phyloP scores from a whole-genome alignment of 1,140 invertebrate genomes.

The Panagrolaimus sp. region DNA sequence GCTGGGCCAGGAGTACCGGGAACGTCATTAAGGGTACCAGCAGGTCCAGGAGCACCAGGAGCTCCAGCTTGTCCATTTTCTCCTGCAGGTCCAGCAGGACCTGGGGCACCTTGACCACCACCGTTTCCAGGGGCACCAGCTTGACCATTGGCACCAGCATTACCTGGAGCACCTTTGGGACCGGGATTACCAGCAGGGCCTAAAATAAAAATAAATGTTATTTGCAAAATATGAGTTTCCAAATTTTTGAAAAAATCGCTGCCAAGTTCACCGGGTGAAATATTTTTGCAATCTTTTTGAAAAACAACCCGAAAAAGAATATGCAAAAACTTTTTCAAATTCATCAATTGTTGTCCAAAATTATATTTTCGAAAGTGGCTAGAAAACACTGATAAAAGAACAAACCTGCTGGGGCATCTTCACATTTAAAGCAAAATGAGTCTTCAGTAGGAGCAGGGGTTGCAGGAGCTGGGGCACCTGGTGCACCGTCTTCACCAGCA shows the following conservation, averaged over 20 bases:
- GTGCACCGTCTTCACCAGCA: constrained; percentile 23
- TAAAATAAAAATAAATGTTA: not conserved
- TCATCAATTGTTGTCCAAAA: no score
- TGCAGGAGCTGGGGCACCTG: constrained; percentile 16
- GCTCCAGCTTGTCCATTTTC: constrained; percentile 8
- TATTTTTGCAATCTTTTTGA: no score
- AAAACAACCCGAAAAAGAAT: no score
- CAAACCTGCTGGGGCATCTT: constrained; percentile 19
- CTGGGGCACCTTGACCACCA: not conserved
- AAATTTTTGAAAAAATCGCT: no score
- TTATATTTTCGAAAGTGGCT: no score
- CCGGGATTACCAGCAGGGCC: constrained; percentile 16
- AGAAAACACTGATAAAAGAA: no score
- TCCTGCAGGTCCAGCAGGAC: constrained; percentile 15
- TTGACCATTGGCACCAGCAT: not conserved
- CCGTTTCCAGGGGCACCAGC: constrained; percentile 2
- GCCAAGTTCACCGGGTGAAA: no score
- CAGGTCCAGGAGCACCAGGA: constrained; percentile 1
- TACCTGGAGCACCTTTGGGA: constrained; percentile 2
- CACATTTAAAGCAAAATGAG: constrained; percentile 33
- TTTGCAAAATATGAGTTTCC: no score
- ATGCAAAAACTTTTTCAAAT: no score
- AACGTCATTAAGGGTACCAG: not conserved
- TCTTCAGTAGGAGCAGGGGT: not conserved
- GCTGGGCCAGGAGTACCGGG: constrained; percentile 20